These are phyloP conservation scores for Geotrupes spiniger DNA, from an alignment of 2,888 invertebrate genomes.

Conservation along the genomic window DNA sequence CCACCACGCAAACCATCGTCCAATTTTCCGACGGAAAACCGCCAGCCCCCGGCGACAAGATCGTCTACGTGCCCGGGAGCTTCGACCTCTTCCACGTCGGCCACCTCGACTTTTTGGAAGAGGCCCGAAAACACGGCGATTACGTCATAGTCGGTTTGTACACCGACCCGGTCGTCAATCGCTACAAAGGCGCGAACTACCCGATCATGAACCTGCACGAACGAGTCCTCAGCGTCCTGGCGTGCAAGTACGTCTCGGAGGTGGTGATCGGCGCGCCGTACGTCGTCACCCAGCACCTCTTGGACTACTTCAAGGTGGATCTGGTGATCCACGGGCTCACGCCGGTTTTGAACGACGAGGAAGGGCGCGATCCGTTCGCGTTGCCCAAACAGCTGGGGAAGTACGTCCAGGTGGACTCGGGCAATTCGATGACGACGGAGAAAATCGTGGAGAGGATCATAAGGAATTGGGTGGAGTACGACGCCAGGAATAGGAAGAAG, in stretches of 20 bases:
- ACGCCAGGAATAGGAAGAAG: constrained; percentile 83
- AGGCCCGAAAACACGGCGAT: constrained; percentile 85
- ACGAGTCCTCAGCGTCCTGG: constrained; percentile 91
- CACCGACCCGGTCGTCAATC: constrained; percentile 88
- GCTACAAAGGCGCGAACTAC: constrained; percentile 89
- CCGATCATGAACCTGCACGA: constrained; percentile 99
- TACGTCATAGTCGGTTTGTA: constrained; percentile 95
- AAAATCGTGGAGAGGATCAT: constrained; percentile 95
- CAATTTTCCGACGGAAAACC: constrained; percentile 87
- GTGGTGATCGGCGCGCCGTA: constrained; percentile 99
- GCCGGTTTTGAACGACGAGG: constrained; percentile 70
- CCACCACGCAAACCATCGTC: constrained; percentile 78
- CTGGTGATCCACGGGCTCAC: constrained; percentile 89
- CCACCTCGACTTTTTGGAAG: constrained; percentile 92
- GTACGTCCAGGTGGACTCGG: constrained; percentile 72
- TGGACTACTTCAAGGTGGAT: constrained; percentile 89
- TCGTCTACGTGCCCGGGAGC: constrained; percentile 95
- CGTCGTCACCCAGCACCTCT: constrained; percentile 83
- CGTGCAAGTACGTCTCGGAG: constrained; percentile 59
- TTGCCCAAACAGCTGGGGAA: constrained; percentile 79
- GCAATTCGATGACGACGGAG: constrained; percentile 91
- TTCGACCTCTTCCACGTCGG: constrained; percentile 99
- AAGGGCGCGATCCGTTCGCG: constrained; percentile 82
- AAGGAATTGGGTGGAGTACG: constrained; percentile 83
- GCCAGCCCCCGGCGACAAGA: constrained; percentile 72